Evolutionary conservation across 2,888 invertebrate genomes (phyloP).

Genomic region (Drosophila ezoana): DNA sequence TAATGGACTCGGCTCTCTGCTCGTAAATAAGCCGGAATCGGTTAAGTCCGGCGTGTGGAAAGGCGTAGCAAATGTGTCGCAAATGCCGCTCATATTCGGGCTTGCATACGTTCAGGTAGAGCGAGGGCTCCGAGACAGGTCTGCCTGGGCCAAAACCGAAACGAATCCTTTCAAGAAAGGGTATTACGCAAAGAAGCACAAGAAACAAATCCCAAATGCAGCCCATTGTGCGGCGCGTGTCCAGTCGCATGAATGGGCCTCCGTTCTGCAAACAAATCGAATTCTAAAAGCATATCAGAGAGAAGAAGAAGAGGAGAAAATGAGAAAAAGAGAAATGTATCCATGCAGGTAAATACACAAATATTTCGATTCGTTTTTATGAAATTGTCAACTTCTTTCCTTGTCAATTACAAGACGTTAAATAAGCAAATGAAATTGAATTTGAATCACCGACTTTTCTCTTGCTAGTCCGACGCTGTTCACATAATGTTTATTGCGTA

Average conservation of each 20-base stretch:
- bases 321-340: no score
- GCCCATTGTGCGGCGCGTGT: conserved; percentile 25
- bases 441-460: no score
- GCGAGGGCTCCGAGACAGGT: background rate
- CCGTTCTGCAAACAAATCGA: no score
- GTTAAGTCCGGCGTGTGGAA: conserved; percentile 24
- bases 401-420: no score
- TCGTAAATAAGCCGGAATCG: conserved; percentile 32
- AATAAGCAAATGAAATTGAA: no score
- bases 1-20: conserved; percentile 6
- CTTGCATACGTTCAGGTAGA: conserved; percentile 1
- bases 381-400: no score
- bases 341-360: no score
- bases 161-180: conserved; percentile 29
- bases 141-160: conserved; percentile 28
- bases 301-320: no score
- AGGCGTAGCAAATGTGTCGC: conserved; percentile 47
- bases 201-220: conserved; percentile 1
- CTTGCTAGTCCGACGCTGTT: no score
- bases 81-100: conserved; percentile 22
- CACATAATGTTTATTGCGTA: no score
- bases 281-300: no score
- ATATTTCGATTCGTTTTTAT: no score
- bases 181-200: conserved; percentile 23
- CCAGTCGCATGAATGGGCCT: conserved; percentile 8